Percentiles rank a stretch among this genome's conserved stretches.
Conservation (phyloP, 1,140 invertebrate species). For the Chionoecetes opilio region DNA sequence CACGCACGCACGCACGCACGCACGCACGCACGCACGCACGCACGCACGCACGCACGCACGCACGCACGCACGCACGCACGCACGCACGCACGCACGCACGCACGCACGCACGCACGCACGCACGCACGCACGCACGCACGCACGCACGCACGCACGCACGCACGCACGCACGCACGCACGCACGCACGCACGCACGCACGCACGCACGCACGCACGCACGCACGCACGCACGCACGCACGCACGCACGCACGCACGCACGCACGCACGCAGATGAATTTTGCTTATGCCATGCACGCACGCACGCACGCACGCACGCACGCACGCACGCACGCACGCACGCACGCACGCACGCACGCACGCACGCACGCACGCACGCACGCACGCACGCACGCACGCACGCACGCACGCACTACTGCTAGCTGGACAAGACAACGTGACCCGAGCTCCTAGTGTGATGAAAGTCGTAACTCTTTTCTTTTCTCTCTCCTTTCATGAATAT, state of each 20-base stretch:
- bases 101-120: background rate
- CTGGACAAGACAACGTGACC: too few species aligned
- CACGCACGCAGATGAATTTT: background rate
- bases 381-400: conserved; percentile 38
- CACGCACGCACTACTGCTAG: too few species aligned
- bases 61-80: background rate
- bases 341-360: conserved; percentile 50
- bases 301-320: conserved; percentile 45
- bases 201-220: background rate
- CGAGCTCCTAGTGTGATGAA: too few species aligned
- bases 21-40: background rate
- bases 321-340: conserved; percentile 50
- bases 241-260: background rate
- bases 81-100: background rate
- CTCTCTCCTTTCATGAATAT: too few species aligned
- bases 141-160: background rate
- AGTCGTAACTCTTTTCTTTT: too few species aligned
- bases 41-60: background rate
- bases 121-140: background rate
- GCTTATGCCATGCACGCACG: conserved; percentile 31
- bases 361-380: conserved; percentile 48
- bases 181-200: conserved; percentile 37
- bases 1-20: conserved; percentile 41
- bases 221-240: background rate
- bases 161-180: conserved; percentile 13